Percentiles rank a stretch among this genome's conserved stretches.
Conservation (phyloP, 2,113 vertebrate genomes). For the Zosterops japonicus region DNA sequence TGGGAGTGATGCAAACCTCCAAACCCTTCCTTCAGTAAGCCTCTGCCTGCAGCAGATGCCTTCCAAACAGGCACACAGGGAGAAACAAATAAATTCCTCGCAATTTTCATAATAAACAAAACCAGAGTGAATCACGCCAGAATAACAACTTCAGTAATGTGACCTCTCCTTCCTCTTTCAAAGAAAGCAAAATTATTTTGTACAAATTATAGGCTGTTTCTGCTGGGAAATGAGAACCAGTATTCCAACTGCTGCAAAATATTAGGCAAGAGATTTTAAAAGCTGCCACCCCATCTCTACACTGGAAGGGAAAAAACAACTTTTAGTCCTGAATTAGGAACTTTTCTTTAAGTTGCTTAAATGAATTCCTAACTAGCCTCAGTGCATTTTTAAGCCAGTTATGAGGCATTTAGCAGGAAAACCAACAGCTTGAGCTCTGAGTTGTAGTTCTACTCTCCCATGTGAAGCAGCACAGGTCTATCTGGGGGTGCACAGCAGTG, state of each 20-base stretch:
- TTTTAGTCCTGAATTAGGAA: constrained; percentile 2
- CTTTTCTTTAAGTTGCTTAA: neutral
- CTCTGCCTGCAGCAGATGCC: neutral
- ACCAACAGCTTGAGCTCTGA: neutral
- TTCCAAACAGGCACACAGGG: constrained; percentile 31
- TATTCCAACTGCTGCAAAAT: constrained; percentile 14
- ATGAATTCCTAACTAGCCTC: neutral
- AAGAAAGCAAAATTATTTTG: constrained; percentile 64
- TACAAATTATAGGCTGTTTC: constrained; percentile 59
- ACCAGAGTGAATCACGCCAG: constrained; percentile 56
- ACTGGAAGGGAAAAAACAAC: neutral
- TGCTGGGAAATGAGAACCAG: constrained; percentile 55
- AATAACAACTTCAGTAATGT: constrained; percentile 9
- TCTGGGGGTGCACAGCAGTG: neutral
- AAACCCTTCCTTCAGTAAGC: neutral
- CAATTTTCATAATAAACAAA: constrained; percentile 70
- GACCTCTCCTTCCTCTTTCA: constrained; percentile 57
- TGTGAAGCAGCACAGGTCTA: neutral
- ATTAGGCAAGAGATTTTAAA: constrained; percentile 28
- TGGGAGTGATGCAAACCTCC: neutral
- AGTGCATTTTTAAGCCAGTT: neutral
- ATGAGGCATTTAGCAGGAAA: neutral
- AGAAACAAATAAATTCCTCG: constrained; percentile 53
- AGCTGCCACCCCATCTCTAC: neutral
- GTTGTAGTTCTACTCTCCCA: neutral